Base-by-base conservation (phyloP, 2,797 vertebrate species). In the Catostomus latipinnis region DNA sequence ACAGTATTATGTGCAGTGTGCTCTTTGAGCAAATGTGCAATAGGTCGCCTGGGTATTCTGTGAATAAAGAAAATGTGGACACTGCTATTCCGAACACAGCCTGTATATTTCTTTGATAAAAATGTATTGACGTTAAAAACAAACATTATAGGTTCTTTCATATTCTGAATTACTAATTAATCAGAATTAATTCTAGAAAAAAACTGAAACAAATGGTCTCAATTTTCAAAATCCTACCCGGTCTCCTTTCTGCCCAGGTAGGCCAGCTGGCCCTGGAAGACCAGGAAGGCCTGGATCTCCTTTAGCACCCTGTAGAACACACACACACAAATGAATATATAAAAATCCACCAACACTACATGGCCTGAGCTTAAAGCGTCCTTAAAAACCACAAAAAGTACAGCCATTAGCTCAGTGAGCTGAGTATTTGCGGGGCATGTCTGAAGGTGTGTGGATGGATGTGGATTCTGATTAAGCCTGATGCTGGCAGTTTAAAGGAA, bases 231-330 rank as follows among this genome's bases (percentile, higher is more conserved):
- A n/a, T 79, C 95, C 96, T 93, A 99, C 98, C 95, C 96, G 92
- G 86, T 97, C 96, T 71, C 98, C 98, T 88, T 94, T 95, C 88
- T 93, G 89, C 71, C 98, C 98, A 78, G 85, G 91, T 72, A 96
- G 94, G 60, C 98, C 98, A 87, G 95, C 91, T 45, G 96, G 95
- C 6, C 98, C 98, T 67, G 98, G 96, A 79, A 97, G 90, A 88
- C 98, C 98, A 65, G 96, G 95, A 83, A 97, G 93, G 52, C 98
- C 98, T 16, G 91, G 94, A 86, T 93, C 92, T n/a, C 97, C 97
- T 88, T 91, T 92, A 78, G 89, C 50, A 81, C 98, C 97, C 98
- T 99, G 91, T 82, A 16, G 89, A 91, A 89, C 50, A 82, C 58
- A 67, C 53, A 50, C 76, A 34, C 34, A 34, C 34, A 34, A 2